Evolutionary conservation across 1,140 invertebrate genomes (phyloP), one percentile per base, ranked within the genome.

Genomic region (Plutomurus gul): DNA sequence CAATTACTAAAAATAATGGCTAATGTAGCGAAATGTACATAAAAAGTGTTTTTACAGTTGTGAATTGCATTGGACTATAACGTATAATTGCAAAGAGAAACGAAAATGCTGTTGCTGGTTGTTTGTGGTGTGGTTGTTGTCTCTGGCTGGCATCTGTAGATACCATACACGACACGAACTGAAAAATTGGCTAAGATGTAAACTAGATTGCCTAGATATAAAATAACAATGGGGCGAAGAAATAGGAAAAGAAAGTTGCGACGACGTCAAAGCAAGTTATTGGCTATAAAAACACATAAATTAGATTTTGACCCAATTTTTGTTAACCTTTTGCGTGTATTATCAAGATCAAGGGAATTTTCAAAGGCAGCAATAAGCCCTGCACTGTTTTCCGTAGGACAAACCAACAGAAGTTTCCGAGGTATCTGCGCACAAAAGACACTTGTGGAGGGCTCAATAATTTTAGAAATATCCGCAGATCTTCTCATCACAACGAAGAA

Each of bases 401-500:
- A 56, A 5, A 7, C 2, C 1, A 36, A 73, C 36, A 20, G 1
- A 43, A 18, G n/a, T 33, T 80, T 80, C 39, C 71, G 81, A 22
- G 81, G 81, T 72, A 78, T 82, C 3, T 77, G 49, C 56, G 43
- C 75, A 5, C 10, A 18, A 18, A 60, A 39, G 25, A 56, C 4
- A 0, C 25, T 79, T 40, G 18, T 25, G 36, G 13, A 27, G 1
- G 78, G 56, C 20, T 36, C 30, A 5, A 36, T 40, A 11, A 47
- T 82, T 27, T 36, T 80, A 3, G 18, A 8, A 10, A 25, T 82
- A 18, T 78, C 78, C 1, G 76, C 80, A 75, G 25, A 71, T 7
- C 51, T 75, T 1, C 51, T 82, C 13, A 80, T 82, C n/a, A 80
- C 40, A 20, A 30, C 76, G 8, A 76, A 30, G 4, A 4, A 27